These are phyloP conservation scores for Theretra japonica DNA, from an alignment of 2,888 invertebrate species.

Conservation along the genomic window DNA sequence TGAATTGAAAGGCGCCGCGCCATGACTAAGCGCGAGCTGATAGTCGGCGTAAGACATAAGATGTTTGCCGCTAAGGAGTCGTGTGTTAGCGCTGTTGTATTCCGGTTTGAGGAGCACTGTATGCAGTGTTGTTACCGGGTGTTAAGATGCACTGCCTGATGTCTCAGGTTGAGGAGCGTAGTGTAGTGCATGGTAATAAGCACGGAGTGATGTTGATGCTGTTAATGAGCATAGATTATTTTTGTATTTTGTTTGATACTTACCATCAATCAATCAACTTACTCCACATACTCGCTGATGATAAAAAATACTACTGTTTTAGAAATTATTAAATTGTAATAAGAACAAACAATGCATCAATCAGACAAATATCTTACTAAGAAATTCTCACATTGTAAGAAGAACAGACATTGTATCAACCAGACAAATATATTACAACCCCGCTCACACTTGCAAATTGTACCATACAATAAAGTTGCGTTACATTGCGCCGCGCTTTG, in stretches of 20 bases:
- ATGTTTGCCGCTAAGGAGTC: not conserved
- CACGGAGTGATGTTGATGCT: no score
- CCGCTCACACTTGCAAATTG: conserved; percentile 37
- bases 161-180: no score
- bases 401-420: not conserved
- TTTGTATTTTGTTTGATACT: no score
- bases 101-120: no score
- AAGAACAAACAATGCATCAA: not conserved
- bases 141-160: no score
- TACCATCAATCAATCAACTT: no score
- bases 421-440: not conserved
- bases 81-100: no score
- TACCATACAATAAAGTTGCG: conserved; percentile 60
- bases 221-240: no score
- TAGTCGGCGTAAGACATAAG: conserved; percentile 42
- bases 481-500: conserved; percentile 77
- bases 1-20: conserved; percentile 81
- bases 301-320: no score
- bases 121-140: no score
- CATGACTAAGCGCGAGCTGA: conserved; percentile 76
- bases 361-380: not conserved
- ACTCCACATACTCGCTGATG: no score
- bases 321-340: not conserved
- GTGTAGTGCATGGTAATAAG: no score
- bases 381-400: not conserved